phyloP scores from a whole-genome alignment of 2,888 invertebrate species.

The Merodon equestris region DNA sequence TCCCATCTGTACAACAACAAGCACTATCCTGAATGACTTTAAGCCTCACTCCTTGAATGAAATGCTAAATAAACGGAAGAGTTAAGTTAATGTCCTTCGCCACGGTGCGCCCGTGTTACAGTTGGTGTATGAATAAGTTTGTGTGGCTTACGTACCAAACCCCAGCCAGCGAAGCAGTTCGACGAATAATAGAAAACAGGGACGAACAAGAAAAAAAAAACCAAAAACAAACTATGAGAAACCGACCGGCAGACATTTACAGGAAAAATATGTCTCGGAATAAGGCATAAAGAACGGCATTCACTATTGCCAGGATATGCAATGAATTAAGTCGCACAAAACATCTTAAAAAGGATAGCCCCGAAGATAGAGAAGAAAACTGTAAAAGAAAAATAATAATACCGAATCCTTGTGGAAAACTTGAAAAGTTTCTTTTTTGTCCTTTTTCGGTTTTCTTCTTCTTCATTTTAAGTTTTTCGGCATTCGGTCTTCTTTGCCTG shows the following conservation, averaged over 20 bases:
- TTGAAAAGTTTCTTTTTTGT: constrained; percentile 31
- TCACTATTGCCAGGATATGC: constrained; percentile 58
- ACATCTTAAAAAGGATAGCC: constrained; percentile 50
- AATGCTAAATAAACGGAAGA: constrained; percentile 51
- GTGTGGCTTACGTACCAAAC: background rate
- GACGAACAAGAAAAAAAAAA: constrained; percentile 16
- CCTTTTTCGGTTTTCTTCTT: constrained; percentile 4
- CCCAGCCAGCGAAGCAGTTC: background rate
- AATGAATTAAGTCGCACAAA: constrained; percentile 61
- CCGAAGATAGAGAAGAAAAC: constrained; percentile 29
- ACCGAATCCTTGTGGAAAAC: constrained; percentile 33
- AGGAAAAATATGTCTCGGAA: constrained; percentile 63
- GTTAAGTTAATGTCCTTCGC: constrained; percentile 66
- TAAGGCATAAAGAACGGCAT: constrained; percentile 53
- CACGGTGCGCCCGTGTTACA: constrained; percentile 17
- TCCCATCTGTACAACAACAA: background rate
- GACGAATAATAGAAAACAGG: constrained; percentile 8
- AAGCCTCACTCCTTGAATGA: constrained; percentile 16
- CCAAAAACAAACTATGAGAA: constrained; percentile 55
- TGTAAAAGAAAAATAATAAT: constrained; percentile 48
- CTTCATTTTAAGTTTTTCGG: no score
- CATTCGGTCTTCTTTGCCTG: no score
- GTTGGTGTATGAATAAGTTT: background rate
- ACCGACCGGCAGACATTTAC: constrained; percentile 56
- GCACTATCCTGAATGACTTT: constrained; percentile 55